Evolutionary conservation across 2,797 vertebrate species (phyloP).

Genomic region (Syndactyla subalaris): DNA sequence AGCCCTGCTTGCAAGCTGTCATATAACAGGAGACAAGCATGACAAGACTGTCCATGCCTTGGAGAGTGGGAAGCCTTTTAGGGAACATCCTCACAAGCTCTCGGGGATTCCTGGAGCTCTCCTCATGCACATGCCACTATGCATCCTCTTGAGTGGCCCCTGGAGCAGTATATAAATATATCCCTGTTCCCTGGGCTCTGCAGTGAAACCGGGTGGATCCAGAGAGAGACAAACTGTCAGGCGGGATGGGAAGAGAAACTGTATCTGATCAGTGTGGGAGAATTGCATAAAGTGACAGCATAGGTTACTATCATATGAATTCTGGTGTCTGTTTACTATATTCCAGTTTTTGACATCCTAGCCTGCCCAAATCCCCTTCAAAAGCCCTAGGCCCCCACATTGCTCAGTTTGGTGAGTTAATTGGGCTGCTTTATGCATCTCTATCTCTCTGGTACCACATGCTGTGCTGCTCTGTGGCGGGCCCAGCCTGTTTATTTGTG

Average conservation of each 20-base stretch:
- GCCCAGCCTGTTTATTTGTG: slow-evolving; percentile 21
- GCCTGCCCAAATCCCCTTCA: not conserved
- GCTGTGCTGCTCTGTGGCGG: not conserved
- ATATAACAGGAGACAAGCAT: not conserved
- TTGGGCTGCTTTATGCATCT: not conserved
- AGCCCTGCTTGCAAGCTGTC: not conserved
- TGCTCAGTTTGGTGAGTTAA: slow-evolving; percentile 30
- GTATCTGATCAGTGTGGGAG: not conserved
- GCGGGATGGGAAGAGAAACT: not conserved
- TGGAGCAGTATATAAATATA: not conserved
- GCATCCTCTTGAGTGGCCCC: not conserved
- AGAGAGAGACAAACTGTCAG: not conserved
- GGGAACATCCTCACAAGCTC: not conserved
- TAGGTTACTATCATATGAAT: not conserved
- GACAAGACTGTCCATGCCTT: not conserved
- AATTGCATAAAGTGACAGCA: not conserved
- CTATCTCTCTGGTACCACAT: not conserved
- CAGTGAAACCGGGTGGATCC: not conserved
- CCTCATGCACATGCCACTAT: not conserved
- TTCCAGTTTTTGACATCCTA: not conserved
- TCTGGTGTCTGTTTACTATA: not conserved
- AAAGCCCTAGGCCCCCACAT: not conserved
- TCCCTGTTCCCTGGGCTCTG: not conserved
- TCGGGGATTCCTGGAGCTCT: not conserved
- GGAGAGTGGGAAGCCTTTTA: not conserved